Evolutionary conservation across 64 coral and sea anemone genomes (phyloP), one percentile per base, ranked within the genome.

Genomic region (Stichodactyla helianthus): DNA sequence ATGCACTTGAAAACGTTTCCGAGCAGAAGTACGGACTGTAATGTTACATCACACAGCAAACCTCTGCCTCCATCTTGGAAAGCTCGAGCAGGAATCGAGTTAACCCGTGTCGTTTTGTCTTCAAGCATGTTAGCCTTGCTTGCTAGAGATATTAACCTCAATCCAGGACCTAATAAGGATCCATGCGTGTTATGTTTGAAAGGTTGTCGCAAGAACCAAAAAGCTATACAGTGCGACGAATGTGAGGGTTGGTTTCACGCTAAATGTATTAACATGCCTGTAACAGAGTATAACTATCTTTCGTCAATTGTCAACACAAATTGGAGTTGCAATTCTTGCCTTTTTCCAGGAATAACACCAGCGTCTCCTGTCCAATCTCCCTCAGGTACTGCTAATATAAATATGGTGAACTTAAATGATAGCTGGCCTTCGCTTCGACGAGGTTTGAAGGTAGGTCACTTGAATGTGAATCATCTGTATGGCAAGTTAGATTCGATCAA

Each of bases 31-130:
- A 57, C 55, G 13, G 4, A 57, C 13, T 3, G 55, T 57, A 57
- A 57, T 57, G 8, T 7, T 57, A 14, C 13, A 10, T 57, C 13
- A 57, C 55, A 57, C 55, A 57, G 7, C 55, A 14, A 57, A 88
- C 77, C 31, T 82, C 71, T 82, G 79, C 61, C 87, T 77, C 87
- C 87, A 88, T 88, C 71, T 88, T 82, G 79, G 87, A 89, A 89
- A 89, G 82, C 79, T 83, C 53, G 31, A 74, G 88, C 74, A 23
- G 88, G 56, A 84, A 71, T 83, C 58, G 83, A 82, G 83, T 82
- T 89, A 54, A 59, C 70, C 57, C 82, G 83, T 68, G 83, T 89
- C 61, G 82, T 81, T 74, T 63, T 85, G 52, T 91, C 55, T 23
- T 71, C 89, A 86, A 81, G 55, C 63, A 86, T 62, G 71, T 82